Percentiles rank a stretch among this genome's conserved stretches.
Evolutionary conservation across 1,140 invertebrate genomes (phyloP).

Genomic region (Drosophila mojavensis): DNA sequence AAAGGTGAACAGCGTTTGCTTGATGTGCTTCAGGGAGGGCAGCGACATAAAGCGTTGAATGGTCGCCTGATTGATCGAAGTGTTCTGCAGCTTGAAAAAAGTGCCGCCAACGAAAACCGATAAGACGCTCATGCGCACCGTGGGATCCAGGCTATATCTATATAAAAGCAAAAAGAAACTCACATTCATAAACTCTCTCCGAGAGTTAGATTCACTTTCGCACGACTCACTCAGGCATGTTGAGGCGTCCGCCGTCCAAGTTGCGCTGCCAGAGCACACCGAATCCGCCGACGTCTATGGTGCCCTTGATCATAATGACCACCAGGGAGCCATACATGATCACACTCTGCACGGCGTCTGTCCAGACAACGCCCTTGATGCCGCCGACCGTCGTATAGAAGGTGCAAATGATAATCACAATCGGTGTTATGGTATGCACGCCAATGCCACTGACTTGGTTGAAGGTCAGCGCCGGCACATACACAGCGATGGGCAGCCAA

Average conservation of each 20-base stretch:
- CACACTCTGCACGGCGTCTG: conserved; percentile 94
- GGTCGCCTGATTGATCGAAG: conserved; percentile 92
- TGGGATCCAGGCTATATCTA: conserved; percentile 88
- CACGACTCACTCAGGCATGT: conserved; percentile 89
- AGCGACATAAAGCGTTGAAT: conserved; percentile 91
- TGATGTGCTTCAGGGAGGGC: conserved; percentile 59
- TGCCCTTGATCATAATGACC: conserved; percentile 92
- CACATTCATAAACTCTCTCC: background rate
- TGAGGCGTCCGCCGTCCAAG: conserved; percentile 89
- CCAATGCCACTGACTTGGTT: conserved; percentile 94
- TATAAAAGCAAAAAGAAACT: conserved; percentile 44
- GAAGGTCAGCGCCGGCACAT: conserved; percentile 92
- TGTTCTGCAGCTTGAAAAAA: conserved; percentile 94
- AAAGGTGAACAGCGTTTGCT: conserved; percentile 86
- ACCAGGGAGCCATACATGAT: conserved; percentile 94
- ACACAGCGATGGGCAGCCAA: conserved; percentile 90
- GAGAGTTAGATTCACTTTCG: background rate
- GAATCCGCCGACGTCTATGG: conserved; percentile 91
- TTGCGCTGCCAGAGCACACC: conserved; percentile 89
- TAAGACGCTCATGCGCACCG: conserved; percentile 90
- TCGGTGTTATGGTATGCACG: conserved; percentile 91
- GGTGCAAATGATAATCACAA: conserved; percentile 94
- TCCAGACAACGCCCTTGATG: conserved; percentile 96
- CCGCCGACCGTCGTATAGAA: conserved; percentile 97
- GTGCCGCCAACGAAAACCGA: conserved; percentile 91